Evolutionary conservation across 2,888 invertebrate genomes (phyloP).

Genomic region (Bombylius major): DNA sequence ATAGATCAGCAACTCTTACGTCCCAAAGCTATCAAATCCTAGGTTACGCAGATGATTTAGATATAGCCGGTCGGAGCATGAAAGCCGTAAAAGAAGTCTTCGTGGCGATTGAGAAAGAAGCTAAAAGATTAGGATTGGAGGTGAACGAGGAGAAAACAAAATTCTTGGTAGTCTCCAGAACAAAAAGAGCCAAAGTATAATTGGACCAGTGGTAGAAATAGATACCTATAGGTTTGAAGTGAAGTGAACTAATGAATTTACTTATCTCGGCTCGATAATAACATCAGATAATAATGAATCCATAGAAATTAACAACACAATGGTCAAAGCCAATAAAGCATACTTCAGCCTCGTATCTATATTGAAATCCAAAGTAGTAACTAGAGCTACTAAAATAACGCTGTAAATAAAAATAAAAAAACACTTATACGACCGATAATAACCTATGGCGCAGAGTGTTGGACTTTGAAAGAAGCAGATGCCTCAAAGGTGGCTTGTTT

Average conservation of each 20-base stretch:
- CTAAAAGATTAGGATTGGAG: not conserved
- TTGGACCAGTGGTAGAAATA: not conserved
- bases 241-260: not conserved
- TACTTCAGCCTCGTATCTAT: not conserved
- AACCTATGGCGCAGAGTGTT: not conserved
- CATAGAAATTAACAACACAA: not conserved
- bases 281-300: not conserved
- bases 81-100: not conserved
- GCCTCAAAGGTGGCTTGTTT: slow-evolving; percentile 19
- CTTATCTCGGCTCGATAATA: not conserved
- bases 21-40: not conserved
- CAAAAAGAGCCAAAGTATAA: not conserved
- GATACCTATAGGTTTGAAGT: not conserved
- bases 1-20: not conserved
- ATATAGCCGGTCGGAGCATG: not conserved
- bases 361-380: not conserved
- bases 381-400: not conserved
- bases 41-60: slow-evolving; percentile 3
- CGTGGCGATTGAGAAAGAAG: not conserved
- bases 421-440: not conserved
- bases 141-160: not conserved
- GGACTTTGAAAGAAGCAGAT: not conserved
- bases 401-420: too few species aligned
- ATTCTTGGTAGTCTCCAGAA: not conserved
- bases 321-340: too few species aligned